Evolutionary conservation across 2,888 invertebrate genomes (phyloP), one percentile per base, ranked within the genome.

Genomic region (Cyaniris semiargus): DNA sequence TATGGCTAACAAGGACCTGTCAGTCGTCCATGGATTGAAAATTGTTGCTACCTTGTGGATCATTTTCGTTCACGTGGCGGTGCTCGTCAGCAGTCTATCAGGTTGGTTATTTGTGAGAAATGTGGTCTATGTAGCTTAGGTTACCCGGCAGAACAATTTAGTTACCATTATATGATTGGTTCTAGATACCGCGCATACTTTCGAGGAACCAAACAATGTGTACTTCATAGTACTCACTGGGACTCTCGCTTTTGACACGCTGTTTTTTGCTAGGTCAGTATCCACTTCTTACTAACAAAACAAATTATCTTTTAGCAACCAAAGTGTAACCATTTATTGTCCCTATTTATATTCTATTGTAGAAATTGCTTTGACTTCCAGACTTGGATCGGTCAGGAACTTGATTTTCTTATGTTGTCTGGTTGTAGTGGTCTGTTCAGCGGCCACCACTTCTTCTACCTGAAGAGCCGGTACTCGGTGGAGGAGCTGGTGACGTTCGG

Each of bases 1-100:
- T 48, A 90, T 89, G 80, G 94, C 95, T 10, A 92, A 90, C 77
- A 94, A 94, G 79, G 94, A 95, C 75, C 81, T 95, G 77, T 89
- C 94, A 3, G 86, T 94, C 13, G 94, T 96, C 71, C 96, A 96
- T 82, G 95, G 95, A 0, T 84, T 96, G 79, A 95, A 95, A 84
- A 94, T 96, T 21, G 83, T 95, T 4, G 95, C 96, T 71, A 95
- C 96, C 79, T 89, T 96, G 72, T 96, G 96, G 95, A 94, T 96
- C 10, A 95, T 96, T 80, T 93, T 95, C 78, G 91, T 95, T 7
- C 95, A 96, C 82, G 94, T 95, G 1, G 92, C 95, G 70, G 94
- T 96, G 53, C 92, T 96, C 21, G 95, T 95, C 27, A 95, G 95
- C 84, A 96, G 96, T 87, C 94, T 96, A 85, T 95, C 96, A 86